Evolutionary conservation across 2,888 invertebrate genomes (phyloP).

Genomic region (Trachelus troglodyta): DNA sequence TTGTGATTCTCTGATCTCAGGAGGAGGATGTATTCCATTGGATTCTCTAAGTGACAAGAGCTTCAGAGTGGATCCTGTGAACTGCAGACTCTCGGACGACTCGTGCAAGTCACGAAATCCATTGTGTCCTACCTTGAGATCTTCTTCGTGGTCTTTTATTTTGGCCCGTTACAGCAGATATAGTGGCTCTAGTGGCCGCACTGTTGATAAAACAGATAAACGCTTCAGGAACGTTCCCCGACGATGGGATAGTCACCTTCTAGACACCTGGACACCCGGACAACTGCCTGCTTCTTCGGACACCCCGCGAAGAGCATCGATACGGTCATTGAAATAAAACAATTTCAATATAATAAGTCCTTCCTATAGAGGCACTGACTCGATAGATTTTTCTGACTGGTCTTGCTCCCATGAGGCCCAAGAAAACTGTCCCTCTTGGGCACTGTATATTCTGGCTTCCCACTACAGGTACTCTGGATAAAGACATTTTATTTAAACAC

Average conservation of each 20-base stretch:
- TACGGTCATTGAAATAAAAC: constrained; percentile 3
- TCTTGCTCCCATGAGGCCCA: neutral
- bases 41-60: constrained; percentile 43
- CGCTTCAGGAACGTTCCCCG: constrained; percentile 19
- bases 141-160: constrained; percentile 11
- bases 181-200: constrained; percentile 32
- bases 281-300: constrained; percentile 18
- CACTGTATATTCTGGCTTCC: neutral
- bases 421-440: neutral
- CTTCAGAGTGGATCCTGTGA: constrained; percentile 13
- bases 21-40: constrained; percentile 29
- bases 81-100: constrained; percentile 19
- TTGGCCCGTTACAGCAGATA: constrained; percentile 21
- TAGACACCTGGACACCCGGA: constrained; percentile 20
- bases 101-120: constrained; percentile 45
- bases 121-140: constrained; percentile 30
- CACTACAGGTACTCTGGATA: neutral
- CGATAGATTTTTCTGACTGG: neutral
- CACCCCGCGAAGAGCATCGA: constrained; percentile 25
- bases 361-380: neutral
- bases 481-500: neutral
- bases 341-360: neutral
- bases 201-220: constrained; percentile 55
- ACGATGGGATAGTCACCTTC: neutral
- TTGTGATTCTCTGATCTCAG: neutral